Evolutionary conservation across 2,113 vertebrate genomes (phyloP).

Genomic region (Percina caprodes): DNA sequence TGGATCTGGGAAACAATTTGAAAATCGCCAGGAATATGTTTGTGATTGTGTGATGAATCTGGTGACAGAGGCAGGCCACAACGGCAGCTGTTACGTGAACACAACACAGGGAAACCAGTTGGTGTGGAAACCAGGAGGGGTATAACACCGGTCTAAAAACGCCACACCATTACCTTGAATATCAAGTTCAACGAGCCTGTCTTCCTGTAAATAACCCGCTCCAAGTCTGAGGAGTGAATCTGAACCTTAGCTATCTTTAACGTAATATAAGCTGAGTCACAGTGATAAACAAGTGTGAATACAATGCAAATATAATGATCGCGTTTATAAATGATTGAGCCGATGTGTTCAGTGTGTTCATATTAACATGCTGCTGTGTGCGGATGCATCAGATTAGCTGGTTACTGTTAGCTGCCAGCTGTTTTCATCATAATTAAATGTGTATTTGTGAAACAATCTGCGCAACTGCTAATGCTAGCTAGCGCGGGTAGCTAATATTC

Average conservation of each 20-base stretch:
- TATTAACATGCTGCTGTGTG: background rate
- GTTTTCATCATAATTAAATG: background rate
- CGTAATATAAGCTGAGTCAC: background rate
- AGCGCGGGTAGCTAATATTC: background rate
- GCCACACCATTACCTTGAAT: slow-evolving; percentile 13
- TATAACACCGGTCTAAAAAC: slow-evolving; percentile 11
- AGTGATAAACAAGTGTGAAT: slow-evolving; percentile 16
- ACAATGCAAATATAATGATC: background rate
- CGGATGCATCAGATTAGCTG: background rate
- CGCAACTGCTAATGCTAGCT: slow-evolving; percentile 25
- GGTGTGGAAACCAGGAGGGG: too few relatives aligned
- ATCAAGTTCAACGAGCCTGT: background rate
- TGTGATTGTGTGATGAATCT: too few relatives aligned
- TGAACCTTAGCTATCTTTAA: background rate
- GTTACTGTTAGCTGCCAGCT: slow-evolving; percentile 5
- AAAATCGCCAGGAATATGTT: too few relatives aligned
- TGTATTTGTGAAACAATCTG: slow-evolving; percentile 4
- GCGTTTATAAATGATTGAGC: background rate
- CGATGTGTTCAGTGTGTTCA: background rate
- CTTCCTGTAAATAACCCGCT: slow-evolving; percentile 57
- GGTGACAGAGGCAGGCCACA: too few relatives aligned
- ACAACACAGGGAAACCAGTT: too few relatives aligned
- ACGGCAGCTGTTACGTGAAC: too few relatives aligned
- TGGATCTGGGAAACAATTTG: too few relatives aligned
- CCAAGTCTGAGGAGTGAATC: background rate